phyloP scores from a whole-genome alignment of 2,888 invertebrate species.

The Fabriciana adippe region DNA sequence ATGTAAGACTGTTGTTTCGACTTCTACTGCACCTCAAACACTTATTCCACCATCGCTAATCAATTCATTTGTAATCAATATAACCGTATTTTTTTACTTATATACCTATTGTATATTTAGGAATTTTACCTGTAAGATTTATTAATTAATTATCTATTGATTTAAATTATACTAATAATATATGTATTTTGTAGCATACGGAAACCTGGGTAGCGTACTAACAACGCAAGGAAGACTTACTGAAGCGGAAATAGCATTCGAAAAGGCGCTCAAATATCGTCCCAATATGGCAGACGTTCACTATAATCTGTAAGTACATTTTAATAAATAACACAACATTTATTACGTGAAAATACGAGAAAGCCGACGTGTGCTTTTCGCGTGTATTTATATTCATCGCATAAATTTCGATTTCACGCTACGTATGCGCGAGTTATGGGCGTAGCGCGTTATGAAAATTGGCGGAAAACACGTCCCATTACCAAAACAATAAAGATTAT shows the following conservation, averaged over 20 bases:
- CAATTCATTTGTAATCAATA: too few relatives aligned
- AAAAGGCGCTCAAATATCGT: slow-evolving; percentile 93
- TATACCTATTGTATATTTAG: too few relatives aligned
- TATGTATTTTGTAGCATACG: slow-evolving; percentile 89
- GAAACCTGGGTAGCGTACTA: slow-evolving; percentile 97
- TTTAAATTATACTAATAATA: background rate
- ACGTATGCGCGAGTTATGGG: slow-evolving; percentile 41
- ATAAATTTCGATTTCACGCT: slow-evolving; percentile 42
- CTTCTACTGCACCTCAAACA: too few relatives aligned
- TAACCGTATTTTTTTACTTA: too few relatives aligned
- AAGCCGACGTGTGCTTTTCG: slow-evolving; percentile 41
- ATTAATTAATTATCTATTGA: too few relatives aligned
- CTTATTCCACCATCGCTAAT: too few relatives aligned
- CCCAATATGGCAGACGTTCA: slow-evolving; percentile 99
- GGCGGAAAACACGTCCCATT: slow-evolving; percentile 40
- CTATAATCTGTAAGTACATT: slow-evolving; percentile 96
- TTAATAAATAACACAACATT: slow-evolving; percentile 45
- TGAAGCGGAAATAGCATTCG: slow-evolving; percentile 96
- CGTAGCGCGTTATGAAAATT: slow-evolving; percentile 40
- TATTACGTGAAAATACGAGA: slow-evolving; percentile 40
- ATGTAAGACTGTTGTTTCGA: too few relatives aligned
- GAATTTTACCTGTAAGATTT: too few relatives aligned
- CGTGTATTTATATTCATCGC: slow-evolving; percentile 41
- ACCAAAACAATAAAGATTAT: slow-evolving; percentile 40
- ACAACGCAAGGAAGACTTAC: slow-evolving; percentile 92